A percentile compares a stretch with the other conserved stretches of the same genome.
phyloP scores from a whole-genome alignment of 2,113 vertebrate species.

The Gymnobelideus leadbeateri region DNA sequence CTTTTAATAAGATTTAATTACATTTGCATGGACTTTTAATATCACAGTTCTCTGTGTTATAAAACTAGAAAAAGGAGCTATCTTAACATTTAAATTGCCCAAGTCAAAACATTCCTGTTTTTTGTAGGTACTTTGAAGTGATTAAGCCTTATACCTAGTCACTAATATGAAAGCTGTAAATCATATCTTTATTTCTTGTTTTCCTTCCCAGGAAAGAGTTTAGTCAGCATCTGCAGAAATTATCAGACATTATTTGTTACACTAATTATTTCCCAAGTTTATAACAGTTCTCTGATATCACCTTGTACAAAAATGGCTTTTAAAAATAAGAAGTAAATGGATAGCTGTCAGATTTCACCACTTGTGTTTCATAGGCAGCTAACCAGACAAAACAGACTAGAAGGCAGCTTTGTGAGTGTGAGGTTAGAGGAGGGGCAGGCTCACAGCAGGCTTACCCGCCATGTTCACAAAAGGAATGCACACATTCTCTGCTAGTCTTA shows the following conservation, averaged over 20 bases:
- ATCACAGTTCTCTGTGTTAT: background rate
- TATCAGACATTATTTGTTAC: background rate
- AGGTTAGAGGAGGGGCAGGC: too few species aligned
- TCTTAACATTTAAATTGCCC: background rate
- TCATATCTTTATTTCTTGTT: background rate
- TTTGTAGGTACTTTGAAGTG: background rate
- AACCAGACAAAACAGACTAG: background rate
- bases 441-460: constrained; percentile 87
- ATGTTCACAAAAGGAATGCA: constrained; percentile 96
- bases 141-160: background rate
- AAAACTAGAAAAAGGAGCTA: constrained; percentile 3
- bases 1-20: background rate
- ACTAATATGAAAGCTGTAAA: background rate
- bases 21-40: background rate
- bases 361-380: background rate
- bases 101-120: background rate
- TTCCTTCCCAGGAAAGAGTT: background rate
- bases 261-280: background rate
- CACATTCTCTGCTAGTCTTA: constrained; percentile 94
- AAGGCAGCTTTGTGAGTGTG: background rate
- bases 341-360: background rate
- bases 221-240: background rate
- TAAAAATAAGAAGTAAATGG: background rate
- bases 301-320: background rate
- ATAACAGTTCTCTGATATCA: background rate